These are phyloP conservation scores for Henricia sp. DNA, from an alignment of 53 echinoderm and acorn worm species.

Conservation along the genomic window DNA sequence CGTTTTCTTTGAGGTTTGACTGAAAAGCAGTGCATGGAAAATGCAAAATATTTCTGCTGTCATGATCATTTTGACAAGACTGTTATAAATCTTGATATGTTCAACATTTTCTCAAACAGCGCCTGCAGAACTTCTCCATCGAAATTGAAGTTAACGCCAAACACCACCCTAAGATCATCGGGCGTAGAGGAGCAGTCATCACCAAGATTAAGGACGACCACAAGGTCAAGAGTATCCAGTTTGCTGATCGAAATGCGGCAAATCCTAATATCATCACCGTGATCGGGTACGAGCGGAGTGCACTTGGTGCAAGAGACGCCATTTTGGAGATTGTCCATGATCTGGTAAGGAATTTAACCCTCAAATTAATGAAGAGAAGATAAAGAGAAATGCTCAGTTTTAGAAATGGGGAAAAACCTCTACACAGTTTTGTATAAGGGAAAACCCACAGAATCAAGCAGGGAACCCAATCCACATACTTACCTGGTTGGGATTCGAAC, in stretches of 20 bases:
- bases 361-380: no score
- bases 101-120: constrained; percentile 44
- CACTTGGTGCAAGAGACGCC: constrained; percentile 81
- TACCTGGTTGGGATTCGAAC: no score
- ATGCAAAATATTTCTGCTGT: no score
- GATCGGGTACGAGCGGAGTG: constrained; percentile 87
- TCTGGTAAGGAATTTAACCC: constrained; percentile 85
- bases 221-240: constrained; percentile 93
- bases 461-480: no score
- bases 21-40: no score
- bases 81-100: no score
- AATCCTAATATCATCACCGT: constrained; percentile 78
- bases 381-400: no score
- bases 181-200: constrained; percentile 85
- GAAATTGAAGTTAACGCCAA: constrained; percentile 76
- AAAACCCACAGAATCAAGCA: no score
- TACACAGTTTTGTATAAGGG: no score
- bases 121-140: constrained; percentile 72
- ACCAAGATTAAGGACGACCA: constrained; percentile 84
- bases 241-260: constrained; percentile 75
- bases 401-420: no score
- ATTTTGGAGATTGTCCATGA: constrained; percentile 87
- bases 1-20: no score
- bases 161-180: constrained; percentile 99
- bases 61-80: no score